These are phyloP conservation scores for Pangasius djambal DNA, from an alignment of 2,797 vertebrate species.

Conservation along the genomic window DNA sequence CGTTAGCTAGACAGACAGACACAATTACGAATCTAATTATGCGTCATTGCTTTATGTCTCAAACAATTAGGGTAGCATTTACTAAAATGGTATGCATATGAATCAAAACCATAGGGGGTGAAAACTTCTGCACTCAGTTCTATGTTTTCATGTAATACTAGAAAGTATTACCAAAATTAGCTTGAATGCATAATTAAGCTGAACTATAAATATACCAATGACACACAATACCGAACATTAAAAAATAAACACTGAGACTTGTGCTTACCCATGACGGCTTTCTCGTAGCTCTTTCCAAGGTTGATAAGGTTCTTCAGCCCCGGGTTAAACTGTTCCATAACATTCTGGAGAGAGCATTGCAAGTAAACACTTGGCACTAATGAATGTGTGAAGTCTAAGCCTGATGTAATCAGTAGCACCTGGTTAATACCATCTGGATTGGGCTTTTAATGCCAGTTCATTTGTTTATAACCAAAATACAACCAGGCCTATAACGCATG, in stretches of 20 bases:
- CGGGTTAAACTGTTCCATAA: conserved; percentile 99
- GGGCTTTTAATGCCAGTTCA: not conserved
- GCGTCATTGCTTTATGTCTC: not conserved
- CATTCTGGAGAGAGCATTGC: conserved; percentile 79
- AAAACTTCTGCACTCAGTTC: not conserved
- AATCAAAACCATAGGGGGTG: not conserved
- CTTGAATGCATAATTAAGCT: not conserved
- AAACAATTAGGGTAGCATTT: not conserved
- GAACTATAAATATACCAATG: not conserved
- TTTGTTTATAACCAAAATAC: conserved; percentile 4
- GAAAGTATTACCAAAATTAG: not conserved
- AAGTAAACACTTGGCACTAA: conserved; percentile 33
- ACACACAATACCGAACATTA: not conserved
- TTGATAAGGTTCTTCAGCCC: conserved; percentile 95
- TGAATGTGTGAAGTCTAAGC: conserved; percentile 32
- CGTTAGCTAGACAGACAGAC: not conserved
- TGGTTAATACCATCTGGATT: conserved; percentile 10
- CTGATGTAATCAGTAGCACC: conserved; percentile 30
- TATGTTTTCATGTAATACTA: not conserved
- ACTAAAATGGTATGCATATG: not conserved
- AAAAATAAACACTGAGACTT: not conserved
- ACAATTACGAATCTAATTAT: not conserved
- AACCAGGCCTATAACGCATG: not conserved
- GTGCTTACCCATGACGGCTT: conserved; percentile 90
- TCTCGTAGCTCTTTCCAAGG: conserved; percentile 97